A percentile compares a stretch with the other conserved stretches of the same genome.
These are phyloP conservation scores for Chloroceryle inda DNA, from an alignment of 2,797 vertebrate species.

Conservation along the genomic window DNA sequence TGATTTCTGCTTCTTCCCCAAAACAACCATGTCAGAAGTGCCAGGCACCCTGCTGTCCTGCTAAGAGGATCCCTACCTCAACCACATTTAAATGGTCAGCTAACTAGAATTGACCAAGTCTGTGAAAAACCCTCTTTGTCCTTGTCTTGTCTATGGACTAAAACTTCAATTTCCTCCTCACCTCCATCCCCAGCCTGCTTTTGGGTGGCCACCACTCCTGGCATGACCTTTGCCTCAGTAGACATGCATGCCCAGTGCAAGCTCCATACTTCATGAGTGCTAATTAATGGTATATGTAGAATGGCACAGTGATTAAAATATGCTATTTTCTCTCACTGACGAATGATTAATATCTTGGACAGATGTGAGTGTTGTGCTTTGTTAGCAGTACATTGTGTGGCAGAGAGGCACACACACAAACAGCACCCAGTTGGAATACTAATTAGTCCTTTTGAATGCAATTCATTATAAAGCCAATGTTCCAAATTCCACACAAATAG, in stretches of 20 bases:
- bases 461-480: conserved; percentile 44
- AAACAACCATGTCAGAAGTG: not conserved
- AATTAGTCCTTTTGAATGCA: conserved; percentile 16
- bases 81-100: not conserved
- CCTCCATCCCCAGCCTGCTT: not conserved
- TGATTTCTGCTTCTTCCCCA: not conserved
- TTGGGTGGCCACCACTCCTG: not conserved
- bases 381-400: not conserved
- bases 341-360: conserved; percentile 47
- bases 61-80: not conserved
- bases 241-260: not conserved
- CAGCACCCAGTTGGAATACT: not conserved
- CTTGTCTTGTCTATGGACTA: not conserved
- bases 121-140: not conserved
- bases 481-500: conserved; percentile 24
- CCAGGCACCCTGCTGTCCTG: not conserved
- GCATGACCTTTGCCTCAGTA: not conserved
- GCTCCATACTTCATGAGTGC: not conserved
- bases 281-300: not conserved
- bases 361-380: conserved; percentile 43
- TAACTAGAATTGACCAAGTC: not conserved
- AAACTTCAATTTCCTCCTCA: not conserved
- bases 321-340: conserved; percentile 24
- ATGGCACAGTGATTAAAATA: not conserved
- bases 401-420: conserved; percentile 23